Evolutionary conservation across 2,888 invertebrate genomes (phyloP).

Genomic region (Sesamia inferens): DNA sequence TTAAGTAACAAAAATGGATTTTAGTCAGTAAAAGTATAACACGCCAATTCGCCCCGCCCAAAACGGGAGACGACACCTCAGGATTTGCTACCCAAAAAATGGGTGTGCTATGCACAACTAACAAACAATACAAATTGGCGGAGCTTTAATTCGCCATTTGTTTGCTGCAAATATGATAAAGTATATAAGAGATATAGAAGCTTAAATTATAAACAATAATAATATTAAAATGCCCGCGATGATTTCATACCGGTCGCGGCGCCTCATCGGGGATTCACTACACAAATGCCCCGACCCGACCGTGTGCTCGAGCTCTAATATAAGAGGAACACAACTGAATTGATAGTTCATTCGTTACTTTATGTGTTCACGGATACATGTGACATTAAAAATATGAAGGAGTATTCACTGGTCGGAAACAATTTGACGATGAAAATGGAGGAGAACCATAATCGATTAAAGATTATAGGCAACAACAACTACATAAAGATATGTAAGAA

Average conservation of each 20-base stretch:
- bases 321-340: conserved; percentile 47
- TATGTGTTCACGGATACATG: conserved; percentile 30
- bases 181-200: conserved; percentile 37
- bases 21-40: too few relatives aligned
- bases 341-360: conserved; percentile 50
- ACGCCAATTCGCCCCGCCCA: too few relatives aligned
- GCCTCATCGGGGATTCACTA: conserved; percentile 61
- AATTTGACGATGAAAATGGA: conserved; percentile 71
- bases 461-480: conserved; percentile 73
- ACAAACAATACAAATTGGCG: conserved; percentile 68
- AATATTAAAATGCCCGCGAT: conserved; percentile 32
- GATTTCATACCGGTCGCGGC: conserved; percentile 37
- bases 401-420: conserved; percentile 69
- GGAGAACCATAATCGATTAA: conserved; percentile 68
- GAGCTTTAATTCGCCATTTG: conserved; percentile 63
- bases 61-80: too few relatives aligned
- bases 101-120: conserved; percentile 31
- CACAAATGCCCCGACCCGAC: conserved; percentile 31
- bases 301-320: conserved; percentile 23
- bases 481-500: conserved; percentile 71
- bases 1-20: too few relatives aligned
- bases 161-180: conserved; percentile 43
- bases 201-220: conserved; percentile 30
- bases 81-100: too few relatives aligned
- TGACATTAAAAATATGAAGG: conserved; percentile 66